phyloP scores from a whole-genome alignment of 2,797 vertebrate genomes.

The Esox masquinongy region DNA sequence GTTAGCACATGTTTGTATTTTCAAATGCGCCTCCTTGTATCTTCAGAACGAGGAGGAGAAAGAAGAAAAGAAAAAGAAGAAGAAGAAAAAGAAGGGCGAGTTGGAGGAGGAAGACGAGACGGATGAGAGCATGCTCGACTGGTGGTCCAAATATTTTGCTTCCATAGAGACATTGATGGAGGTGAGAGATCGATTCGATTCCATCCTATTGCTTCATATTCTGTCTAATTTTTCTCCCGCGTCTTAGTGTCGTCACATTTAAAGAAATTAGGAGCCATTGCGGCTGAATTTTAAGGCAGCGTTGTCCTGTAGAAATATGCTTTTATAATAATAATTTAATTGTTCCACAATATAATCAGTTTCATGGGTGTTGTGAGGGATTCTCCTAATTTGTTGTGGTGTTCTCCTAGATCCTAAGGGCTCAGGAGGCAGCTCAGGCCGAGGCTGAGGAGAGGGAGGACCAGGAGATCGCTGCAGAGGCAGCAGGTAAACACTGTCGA shows the following conservation, averaged over 20 bases:
- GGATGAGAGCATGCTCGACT: conserved; percentile 93
- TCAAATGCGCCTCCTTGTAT: background rate
- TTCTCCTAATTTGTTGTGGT: background rate
- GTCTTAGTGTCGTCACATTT: too few species aligned
- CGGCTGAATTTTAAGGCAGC: too few species aligned
- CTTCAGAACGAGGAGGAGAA: conserved; percentile 84
- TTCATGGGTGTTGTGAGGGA: background rate
- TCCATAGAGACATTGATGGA: conserved; percentile 96
- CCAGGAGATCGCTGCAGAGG: conserved; percentile 81
- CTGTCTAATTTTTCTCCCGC: background rate
- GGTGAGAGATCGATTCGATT: conserved; percentile 68
- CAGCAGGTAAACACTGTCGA: conserved; percentile 60
- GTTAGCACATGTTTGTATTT: background rate
- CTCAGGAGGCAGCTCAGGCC: conserved; percentile 85
- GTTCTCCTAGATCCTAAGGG: conserved; percentile 79
- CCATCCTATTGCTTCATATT: background rate
- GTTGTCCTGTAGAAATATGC: too few species aligned
- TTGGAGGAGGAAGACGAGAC: conserved; percentile 88
- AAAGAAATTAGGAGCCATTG: too few species aligned
- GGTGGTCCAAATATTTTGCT: conserved; percentile 99
- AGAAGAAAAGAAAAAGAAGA: conserved; percentile 84
- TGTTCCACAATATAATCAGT: background rate
- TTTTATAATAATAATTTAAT: background rate
- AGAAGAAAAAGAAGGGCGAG: conserved; percentile 88
- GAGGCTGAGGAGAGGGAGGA: conserved; percentile 94